Evolutionary conservation across 2,888 invertebrate species (phyloP).

Genomic region (Pseudanteris insignis): DNA sequence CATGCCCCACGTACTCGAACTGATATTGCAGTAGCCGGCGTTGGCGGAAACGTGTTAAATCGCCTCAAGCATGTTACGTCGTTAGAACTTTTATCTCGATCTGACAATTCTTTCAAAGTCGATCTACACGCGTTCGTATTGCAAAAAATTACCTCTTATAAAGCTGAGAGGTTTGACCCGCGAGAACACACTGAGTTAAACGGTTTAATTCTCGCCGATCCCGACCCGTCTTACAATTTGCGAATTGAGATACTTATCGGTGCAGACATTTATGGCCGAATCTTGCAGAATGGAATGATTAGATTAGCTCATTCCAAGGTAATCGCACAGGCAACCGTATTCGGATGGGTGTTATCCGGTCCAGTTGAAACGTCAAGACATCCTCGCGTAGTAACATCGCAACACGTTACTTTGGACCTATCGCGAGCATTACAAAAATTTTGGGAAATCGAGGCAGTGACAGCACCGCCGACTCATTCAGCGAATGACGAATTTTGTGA

Average conservation of each 20-base stretch:
- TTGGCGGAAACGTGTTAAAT: background rate
- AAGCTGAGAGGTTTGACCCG: background rate
- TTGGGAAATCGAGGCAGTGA: constrained; percentile 2
- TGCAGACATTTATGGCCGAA: background rate
- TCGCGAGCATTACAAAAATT: background rate
- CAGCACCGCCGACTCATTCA: no score
- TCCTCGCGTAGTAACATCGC: no score
- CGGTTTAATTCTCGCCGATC: background rate
- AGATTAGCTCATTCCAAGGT: background rate
- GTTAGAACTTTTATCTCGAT: background rate
- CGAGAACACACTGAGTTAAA: background rate
- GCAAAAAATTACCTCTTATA: background rate
- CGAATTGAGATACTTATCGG: background rate
- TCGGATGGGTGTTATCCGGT: background rate
- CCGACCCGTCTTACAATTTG: background rate
- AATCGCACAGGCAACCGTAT: background rate
- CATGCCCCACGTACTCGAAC: background rate
- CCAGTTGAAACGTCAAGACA: no score
- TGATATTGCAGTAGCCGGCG: background rate
- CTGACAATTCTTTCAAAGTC: background rate
- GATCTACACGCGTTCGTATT: background rate
- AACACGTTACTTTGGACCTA: background rate
- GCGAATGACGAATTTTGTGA: no score
- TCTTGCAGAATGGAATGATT: background rate
- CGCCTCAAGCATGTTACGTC: background rate